These are phyloP conservation scores for Zenarchopterus dispar DNA, from an alignment of 2,797 vertebrate genomes.

Conservation along the genomic window DNA sequence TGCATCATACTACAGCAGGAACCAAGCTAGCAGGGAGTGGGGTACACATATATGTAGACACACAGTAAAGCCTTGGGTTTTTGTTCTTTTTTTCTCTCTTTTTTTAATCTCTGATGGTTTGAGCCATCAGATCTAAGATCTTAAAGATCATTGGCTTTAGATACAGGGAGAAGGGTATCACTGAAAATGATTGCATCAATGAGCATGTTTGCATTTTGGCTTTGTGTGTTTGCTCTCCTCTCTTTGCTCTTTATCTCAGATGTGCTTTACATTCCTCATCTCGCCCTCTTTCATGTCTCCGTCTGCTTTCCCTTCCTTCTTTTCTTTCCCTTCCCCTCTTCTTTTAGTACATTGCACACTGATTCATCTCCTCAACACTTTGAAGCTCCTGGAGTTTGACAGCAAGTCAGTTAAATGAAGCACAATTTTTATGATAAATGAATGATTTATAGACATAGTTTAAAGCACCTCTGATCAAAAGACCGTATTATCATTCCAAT, in stretches of 20 bases:
- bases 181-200: constrained; percentile 10
- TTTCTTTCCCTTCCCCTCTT: background rate
- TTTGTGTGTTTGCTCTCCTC: constrained; percentile 2
- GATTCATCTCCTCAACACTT: constrained; percentile 33
- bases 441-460: constrained; percentile 25
- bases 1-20: constrained; percentile 49
- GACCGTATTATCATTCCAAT: background rate
- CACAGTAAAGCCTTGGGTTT: constrained; percentile 21
- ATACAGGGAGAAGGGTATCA: constrained; percentile 22
- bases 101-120: constrained; percentile 47
- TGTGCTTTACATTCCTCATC: constrained; percentile 8
- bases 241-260: constrained; percentile 6
- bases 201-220: constrained; percentile 3
- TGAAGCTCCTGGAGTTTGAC: constrained; percentile 11
- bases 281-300: background rate
- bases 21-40: constrained; percentile 6
- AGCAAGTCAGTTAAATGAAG: constrained; percentile 24
- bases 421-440: constrained; percentile 18
- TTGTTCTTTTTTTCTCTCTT: too few relatives aligned
- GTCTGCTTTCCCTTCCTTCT: background rate
- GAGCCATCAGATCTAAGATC: constrained; percentile 50
- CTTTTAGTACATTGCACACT: constrained; percentile 8
- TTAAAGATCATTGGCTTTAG: constrained; percentile 34
- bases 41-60: background rate
- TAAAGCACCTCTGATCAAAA: background rate